Evolutionary conservation across 2,797 vertebrate genomes (phyloP).

Genomic region (Coranthus polyacanthus): DNA sequence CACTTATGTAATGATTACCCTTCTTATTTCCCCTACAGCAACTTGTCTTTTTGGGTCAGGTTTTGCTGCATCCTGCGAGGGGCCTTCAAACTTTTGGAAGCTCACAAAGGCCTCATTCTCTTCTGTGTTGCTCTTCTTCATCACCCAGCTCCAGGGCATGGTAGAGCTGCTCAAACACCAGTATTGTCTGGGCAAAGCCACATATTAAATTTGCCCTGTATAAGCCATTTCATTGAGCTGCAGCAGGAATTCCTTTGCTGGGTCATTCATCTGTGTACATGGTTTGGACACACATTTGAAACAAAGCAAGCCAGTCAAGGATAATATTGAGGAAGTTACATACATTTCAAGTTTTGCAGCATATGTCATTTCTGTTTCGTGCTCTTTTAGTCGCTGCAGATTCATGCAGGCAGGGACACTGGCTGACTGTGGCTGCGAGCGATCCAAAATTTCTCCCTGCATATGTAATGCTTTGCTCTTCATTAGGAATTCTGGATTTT

Average conservation of each 20-base stretch:
- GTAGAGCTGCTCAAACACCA: conserved; percentile 76
- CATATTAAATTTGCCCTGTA: conserved; percentile 86
- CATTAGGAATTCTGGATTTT: conserved; percentile 85
- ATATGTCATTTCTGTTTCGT: conserved; percentile 74
- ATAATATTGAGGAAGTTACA: conserved; percentile 88
- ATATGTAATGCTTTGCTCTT: conserved; percentile 83
- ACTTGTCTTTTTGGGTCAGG: conserved; percentile 52
- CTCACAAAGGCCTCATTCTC: conserved; percentile 82
- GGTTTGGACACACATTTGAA: conserved; percentile 85
- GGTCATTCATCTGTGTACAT: conserved; percentile 86
- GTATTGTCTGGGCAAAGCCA: conserved; percentile 83
- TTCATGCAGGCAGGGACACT: conserved; percentile 60
- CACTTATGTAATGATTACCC: conserved; percentile 52
- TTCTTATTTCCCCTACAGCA: conserved; percentile 26
- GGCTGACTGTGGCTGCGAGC: conserved; percentile 67
- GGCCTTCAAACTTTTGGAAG: conserved; percentile 64
- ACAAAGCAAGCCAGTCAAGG: conserved; percentile 87
- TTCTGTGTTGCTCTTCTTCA: conserved; percentile 84
- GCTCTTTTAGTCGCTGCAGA: conserved; percentile 64
- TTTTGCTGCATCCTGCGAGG: conserved; percentile 72
- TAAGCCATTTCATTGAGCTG: conserved; percentile 84
- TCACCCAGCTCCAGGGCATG: conserved; percentile 83
- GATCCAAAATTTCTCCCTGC: conserved; percentile 75
- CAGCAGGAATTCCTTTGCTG: conserved; percentile 83
- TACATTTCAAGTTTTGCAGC: conserved; percentile 81